Evolutionary conservation across 1,140 invertebrate genomes (phyloP), one percentile per base, ranked within the genome.

Genomic region (Aphis craccivora): DNA sequence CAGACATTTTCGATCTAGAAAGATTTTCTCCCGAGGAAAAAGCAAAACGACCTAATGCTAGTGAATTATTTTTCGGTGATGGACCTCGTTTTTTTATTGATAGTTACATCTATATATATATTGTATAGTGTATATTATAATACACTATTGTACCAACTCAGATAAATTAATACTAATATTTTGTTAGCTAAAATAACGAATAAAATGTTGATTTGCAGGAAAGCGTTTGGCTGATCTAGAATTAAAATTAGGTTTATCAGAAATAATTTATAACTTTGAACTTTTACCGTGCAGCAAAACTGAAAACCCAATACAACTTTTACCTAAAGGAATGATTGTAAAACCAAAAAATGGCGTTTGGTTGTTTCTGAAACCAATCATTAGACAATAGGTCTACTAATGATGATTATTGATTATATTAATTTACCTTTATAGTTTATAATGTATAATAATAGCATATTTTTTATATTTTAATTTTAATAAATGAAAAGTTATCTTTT

Each of bases 31-130:
- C 4, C 6, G 94, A 94, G 45, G 93, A 94, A 37, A 94, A 92
- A 90, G 45, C 55, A 3, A 94, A 83, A 45, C 94, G 95, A 91
- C 93, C 94, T 22, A 94, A 95, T 5, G 96, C 94, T 35, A 94
- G 96, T 1, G 97, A 96, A 94, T 95, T 97, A 93, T 97, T 97
- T 8, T 97, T 97, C 94, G 97, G 96, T 35, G 96, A 96, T 92
- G 97, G 97, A 11, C 96, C 96, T 8, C 95, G 97, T 90, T 96
- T 97, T 93, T 97, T 97, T 95, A 97, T 97, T 93, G 96, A 96
- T 96, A 94, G 18, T n/a, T 0, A 55, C 23, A 23, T 35, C 0
- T 45, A 40, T 45, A 45, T 45, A 45, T 45, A 45, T 45, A 45
- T 45, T 45, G 11, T 45, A 45, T 45, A 51, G 18, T 20, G 18